Conservation (phyloP, 2,888 invertebrate species). For the Caenorhabditis panamensis region DNA sequence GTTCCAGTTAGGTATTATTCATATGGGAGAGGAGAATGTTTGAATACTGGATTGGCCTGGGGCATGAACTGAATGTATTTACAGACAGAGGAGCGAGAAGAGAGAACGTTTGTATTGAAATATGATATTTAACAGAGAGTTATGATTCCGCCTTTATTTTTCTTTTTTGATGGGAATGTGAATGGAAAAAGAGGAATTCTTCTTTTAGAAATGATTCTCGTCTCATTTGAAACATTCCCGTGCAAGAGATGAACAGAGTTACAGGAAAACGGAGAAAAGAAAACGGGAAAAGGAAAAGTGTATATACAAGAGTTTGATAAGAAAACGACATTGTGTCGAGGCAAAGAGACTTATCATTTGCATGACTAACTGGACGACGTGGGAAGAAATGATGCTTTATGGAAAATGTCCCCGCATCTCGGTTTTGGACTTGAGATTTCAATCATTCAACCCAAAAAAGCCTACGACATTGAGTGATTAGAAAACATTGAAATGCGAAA, state of each 20-base stretch:
- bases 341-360: conserved; percentile 48
- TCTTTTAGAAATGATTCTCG: too few species aligned
- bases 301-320: conserved; percentile 28
- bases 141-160: conserved; percentile 19
- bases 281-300: neutral
- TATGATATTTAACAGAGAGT: conserved; percentile 34
- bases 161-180: conserved; percentile 2
- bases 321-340: conserved; percentile 8
- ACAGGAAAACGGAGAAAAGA: neutral
- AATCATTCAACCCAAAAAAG: too few species aligned
- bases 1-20: conserved; percentile 55
- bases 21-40: conserved; percentile 31
- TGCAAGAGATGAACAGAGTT: too few species aligned
- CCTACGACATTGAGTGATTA: neutral
- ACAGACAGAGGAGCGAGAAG: conserved; percentile 19
- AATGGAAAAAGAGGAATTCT: neutral
- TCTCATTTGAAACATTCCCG: too few species aligned
- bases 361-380: conserved; percentile 50
- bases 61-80: conserved; percentile 55
- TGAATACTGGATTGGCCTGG: conserved; percentile 44
- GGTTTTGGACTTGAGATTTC: too few species aligned
- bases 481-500: conserved; percentile 18
- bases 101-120: conserved; percentile 45
- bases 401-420: too few species aligned
- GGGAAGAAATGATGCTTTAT: conserved; percentile 8